These are phyloP conservation scores for Lutjanus argentimaculatus DNA, from an alignment of 2,797 vertebrate species.

Conservation along the genomic window DNA sequence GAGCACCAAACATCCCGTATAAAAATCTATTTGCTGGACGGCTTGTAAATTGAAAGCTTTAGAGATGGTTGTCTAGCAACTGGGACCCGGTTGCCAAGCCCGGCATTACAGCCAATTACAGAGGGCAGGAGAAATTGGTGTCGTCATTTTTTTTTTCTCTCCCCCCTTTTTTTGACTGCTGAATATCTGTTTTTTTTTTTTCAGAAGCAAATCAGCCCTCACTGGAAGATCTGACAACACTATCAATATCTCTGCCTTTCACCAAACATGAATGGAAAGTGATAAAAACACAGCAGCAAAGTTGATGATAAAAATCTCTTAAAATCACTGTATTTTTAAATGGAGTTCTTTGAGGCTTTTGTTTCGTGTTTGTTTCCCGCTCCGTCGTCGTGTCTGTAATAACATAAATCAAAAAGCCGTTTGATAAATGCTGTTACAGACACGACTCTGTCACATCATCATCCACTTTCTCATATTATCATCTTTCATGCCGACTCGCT, in stretches of 20 bases:
- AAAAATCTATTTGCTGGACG: conserved; percentile 77
- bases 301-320: conserved; percentile 7
- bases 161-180: conserved; percentile 30
- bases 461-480: conserved; percentile 20
- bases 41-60: conserved; percentile 82
- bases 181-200: conserved; percentile 61
- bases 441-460: conserved; percentile 30
- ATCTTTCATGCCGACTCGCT: conserved; percentile 28
- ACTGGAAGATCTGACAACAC: conserved; percentile 48
- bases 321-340: not conserved
- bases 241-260: conserved; percentile 28
- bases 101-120: conserved; percentile 80
- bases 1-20: conserved; percentile 72
- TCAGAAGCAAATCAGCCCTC: conserved; percentile 62
- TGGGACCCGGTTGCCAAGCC: conserved; percentile 67
- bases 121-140: conserved; percentile 65
- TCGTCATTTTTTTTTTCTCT: conserved; percentile 46
- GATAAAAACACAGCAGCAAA: conserved; percentile 41
- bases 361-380: not conserved
- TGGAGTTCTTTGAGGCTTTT: conserved; percentile 33
- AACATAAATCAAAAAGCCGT: conserved; percentile 34
- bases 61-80: conserved; percentile 84
- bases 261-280: conserved; percentile 34
- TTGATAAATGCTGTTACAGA: conserved; percentile 46
- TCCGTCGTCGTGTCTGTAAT: not conserved